phyloP scores from a whole-genome alignment of 1,140 invertebrate genomes.

The Lepidurus couesii region DNA sequence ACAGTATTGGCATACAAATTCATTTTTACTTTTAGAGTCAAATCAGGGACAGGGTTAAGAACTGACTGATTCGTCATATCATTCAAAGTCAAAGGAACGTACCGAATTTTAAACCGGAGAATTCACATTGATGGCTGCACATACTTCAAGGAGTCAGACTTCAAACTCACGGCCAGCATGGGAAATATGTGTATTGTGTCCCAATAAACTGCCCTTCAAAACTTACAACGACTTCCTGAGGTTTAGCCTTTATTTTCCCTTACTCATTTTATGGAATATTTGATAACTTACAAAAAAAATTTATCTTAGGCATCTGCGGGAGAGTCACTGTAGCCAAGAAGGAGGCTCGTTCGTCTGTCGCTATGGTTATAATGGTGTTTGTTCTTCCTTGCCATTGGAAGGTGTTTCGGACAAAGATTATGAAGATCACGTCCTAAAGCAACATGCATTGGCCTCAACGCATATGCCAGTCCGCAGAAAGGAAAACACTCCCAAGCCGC shows the following conservation, averaged over 20 bases:
- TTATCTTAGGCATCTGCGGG: slow-evolving; percentile 64
- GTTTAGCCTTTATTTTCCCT: neutral
- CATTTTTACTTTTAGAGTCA: too few relatives aligned
- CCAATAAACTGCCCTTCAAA: neutral
- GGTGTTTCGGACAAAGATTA: slow-evolving; percentile 84
- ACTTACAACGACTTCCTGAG: neutral
- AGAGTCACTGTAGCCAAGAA: slow-evolving; percentile 75
- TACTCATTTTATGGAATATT: neutral
- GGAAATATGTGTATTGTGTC: neutral
- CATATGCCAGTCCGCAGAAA: slow-evolving; percentile 28
- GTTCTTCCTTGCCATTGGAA: slow-evolving; percentile 75
- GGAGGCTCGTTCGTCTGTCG: slow-evolving; percentile 82
- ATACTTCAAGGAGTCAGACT: neutral
- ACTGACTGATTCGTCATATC: too few relatives aligned
- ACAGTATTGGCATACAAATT: too few relatives aligned
- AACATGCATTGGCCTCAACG: slow-evolving; percentile 54
- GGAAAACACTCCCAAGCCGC: slow-evolving; percentile 24
- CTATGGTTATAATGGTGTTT: slow-evolving; percentile 83
- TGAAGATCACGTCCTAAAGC: slow-evolving; percentile 73
- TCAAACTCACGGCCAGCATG: neutral
- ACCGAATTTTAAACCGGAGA: too few relatives aligned
- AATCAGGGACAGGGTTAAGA: too few relatives aligned
- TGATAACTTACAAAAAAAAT: neutral
- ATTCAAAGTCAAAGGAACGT: too few relatives aligned
- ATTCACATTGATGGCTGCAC: neutral